phyloP scores from a whole-genome alignment of 2,113 vertebrate genomes.

The Alouatta palliata region DNA sequence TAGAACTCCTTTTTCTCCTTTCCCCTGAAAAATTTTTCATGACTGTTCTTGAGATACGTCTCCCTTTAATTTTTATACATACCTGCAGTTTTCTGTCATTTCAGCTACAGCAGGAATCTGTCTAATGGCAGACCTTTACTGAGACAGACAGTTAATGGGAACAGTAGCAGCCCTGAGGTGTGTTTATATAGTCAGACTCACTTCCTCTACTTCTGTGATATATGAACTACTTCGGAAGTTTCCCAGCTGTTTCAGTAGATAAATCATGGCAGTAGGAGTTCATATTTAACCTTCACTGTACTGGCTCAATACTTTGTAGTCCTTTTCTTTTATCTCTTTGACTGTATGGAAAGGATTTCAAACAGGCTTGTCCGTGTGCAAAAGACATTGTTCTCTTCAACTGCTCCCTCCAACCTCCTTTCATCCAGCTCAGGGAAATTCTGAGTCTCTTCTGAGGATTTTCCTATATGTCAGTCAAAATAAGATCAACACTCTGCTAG shows the following conservation, averaged over 20 bases:
- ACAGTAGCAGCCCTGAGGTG: conserved; percentile 84
- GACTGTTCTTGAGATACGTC: conserved; percentile 31
- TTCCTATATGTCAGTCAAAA: not conserved
- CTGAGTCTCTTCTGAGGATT: not conserved
- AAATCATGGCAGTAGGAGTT: conserved; percentile 83
- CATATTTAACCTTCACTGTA: conserved; percentile 84
- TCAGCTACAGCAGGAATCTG: conserved; percentile 72
- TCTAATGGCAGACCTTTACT: conserved; percentile 72
- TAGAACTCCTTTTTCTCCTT: not conserved
- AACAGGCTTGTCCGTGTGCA: not conserved
- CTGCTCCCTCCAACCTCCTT: not conserved
- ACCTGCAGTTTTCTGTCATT: conserved; percentile 69
- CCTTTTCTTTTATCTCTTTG: conserved; percentile 76
- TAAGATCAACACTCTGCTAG: not conserved
- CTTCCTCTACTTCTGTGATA: conserved; percentile 82
- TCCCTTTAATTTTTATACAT: conserved; percentile 55
- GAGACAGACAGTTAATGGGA: conserved; percentile 76
- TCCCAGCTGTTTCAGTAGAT: conserved; percentile 83
- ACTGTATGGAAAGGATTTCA: conserved; percentile 66
- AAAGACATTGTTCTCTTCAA: not conserved
- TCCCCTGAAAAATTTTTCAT: not conserved
- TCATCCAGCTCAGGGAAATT: not conserved
- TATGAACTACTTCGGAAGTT: conserved; percentile 85
- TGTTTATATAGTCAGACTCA: conserved; percentile 81
- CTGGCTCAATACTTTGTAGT: conserved; percentile 73